These are phyloP conservation scores for Elachura formosa DNA, from an alignment of 2,113 vertebrate genomes.

Conservation along the genomic window DNA sequence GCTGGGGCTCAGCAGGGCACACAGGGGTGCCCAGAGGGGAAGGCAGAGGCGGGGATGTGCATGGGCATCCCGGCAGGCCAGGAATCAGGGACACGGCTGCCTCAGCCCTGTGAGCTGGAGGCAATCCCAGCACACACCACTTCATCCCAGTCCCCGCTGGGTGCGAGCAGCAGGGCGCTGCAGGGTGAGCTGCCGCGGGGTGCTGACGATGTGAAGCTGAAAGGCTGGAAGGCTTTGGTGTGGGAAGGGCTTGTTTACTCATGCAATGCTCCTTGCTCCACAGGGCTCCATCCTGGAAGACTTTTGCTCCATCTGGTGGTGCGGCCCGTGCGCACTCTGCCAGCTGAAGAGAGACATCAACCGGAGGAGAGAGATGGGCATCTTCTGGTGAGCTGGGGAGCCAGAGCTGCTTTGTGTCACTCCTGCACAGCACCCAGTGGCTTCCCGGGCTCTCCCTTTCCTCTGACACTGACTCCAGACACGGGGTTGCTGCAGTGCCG, in stretches of 20 bases:
- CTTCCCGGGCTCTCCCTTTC: background rate
- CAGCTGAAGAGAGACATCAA: slow-evolving; percentile 76
- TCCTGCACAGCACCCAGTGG: background rate
- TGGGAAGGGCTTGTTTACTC: background rate
- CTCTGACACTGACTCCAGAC: background rate
- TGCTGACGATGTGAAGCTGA: rapidly evolving
- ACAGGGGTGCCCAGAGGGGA: background rate
- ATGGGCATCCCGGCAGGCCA: background rate
- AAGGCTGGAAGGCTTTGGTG: rapidly evolving
- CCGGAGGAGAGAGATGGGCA: background rate
- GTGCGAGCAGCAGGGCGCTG: rapidly evolving
- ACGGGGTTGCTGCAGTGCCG: rapidly evolving
- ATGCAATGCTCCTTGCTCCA: background rate
- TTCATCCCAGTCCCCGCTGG: background rate
- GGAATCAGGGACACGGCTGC: background rate
- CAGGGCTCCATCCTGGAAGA: slow-evolving; percentile 67
- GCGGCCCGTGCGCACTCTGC: slow-evolving; percentile 21
- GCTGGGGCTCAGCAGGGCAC: background rate
- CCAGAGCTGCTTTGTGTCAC: background rate
- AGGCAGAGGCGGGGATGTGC: rapidly evolving
- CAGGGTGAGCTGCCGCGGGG: background rate
- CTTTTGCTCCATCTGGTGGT: rapidly evolving
- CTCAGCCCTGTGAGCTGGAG: background rate
- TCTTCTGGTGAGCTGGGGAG: slow-evolving; percentile 27
- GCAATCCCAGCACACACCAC: rapidly evolving